phyloP scores from a whole-genome alignment of 2,888 invertebrate species.

The Ennomos quercinarius region DNA sequence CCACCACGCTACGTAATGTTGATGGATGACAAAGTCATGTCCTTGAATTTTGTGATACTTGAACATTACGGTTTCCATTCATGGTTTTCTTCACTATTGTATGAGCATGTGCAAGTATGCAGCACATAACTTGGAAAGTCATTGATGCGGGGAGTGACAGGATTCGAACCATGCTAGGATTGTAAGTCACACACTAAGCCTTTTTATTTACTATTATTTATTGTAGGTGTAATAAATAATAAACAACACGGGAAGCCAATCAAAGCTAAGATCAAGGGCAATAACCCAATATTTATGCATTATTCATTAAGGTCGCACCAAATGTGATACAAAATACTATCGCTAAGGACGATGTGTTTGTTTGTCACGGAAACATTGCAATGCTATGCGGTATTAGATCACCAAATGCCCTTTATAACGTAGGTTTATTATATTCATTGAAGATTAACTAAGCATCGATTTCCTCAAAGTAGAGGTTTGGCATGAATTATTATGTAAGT shows the following conservation, averaged over 20 bases:
- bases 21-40: no score
- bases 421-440: not conserved
- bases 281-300: conserved; percentile 10
- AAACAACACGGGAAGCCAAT: conserved; percentile 10
- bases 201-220: no score
- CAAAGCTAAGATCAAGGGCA: conserved; percentile 13
- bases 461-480: conserved; percentile 1
- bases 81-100: no score
- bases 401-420: conserved; percentile 5
- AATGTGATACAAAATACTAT: conserved; percentile 3
- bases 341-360: conserved; percentile 14
- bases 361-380: conserved; percentile 19
- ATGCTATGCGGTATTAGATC: conserved; percentile 5
- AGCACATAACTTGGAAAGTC: no score
- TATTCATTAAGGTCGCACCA: conserved; percentile 16
- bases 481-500: no score
- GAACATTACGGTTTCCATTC: no score
- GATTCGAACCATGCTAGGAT: no score
- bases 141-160: no score
- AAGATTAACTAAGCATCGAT: conserved; percentile 1
- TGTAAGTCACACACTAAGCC: no score
- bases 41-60: no score
- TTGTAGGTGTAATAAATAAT: not conserved
- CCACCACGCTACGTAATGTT: no score
- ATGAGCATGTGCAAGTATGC: no score